Base-by-base conservation (phyloP, 2,888 invertebrate genomes). In the Metellina segmentata region DNA sequence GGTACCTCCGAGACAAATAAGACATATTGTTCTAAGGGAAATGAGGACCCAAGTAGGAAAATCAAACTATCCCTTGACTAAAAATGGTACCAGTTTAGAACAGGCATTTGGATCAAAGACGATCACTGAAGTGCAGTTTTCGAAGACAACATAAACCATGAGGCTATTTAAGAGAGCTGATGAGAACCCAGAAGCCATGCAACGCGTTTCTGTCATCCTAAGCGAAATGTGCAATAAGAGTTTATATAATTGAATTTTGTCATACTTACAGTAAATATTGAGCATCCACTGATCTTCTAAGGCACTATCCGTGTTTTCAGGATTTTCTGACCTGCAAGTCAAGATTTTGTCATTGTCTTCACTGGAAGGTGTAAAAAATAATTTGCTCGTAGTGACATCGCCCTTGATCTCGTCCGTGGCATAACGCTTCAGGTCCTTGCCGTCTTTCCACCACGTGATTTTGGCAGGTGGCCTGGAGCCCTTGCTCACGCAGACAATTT, bases 341-440 rank as follows among this genome's bases (percentile, higher is more conserved):
- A 94, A 85, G 72, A 88, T 91, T 90, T 94, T 94, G 49, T 94
- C 94, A 89, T 94, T 93, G 89, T 94, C 94, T 49, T 94, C 94
- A 88, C 93, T 93, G 74, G 93, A 88, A 20, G 94, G 93, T 16
- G 90, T 92, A 75, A 93, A 93, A 53, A 91, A 93, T 51, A 94
- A 89, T 85, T 92, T 93, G 81, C 93, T 94, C 20, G 93, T 93
- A 19, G 94, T 94, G 78, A 93, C 92, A 85, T 94, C 94, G 69
- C 92, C 93, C 5, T 74, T 70, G 61, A 93, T 93, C 16, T 92
- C 85, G 13, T 93, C 93, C 1, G 90, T 90, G 8, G 89, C 86
- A 16, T 91, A 91, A 8, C 92, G 87, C 13, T 89, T 89, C 13
- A 93, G 85, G 19, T 93, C 92, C 77, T 93, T 90, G 9, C 91